These are phyloP conservation scores for Drosophila borborema DNA, from an alignment of 2,888 invertebrate species.

Conservation along the genomic window DNA sequence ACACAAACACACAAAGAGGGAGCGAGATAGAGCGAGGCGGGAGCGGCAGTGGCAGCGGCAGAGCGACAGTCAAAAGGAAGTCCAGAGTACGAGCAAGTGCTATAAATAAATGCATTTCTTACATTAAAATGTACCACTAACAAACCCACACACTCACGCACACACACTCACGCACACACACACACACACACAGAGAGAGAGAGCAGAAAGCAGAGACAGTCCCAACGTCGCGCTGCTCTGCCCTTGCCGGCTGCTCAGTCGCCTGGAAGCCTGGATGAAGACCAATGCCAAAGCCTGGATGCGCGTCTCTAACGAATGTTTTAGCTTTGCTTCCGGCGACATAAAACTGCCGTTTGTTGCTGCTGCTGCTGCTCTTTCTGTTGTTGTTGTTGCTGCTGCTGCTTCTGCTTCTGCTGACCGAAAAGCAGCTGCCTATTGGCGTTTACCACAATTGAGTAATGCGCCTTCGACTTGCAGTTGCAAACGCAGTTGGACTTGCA, in stretches of 20 bases:
- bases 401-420: slow-evolving; percentile 41
- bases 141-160: slow-evolving; percentile 9
- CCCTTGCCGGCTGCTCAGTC: slow-evolving; percentile 1
- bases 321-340: slow-evolving; percentile 77
- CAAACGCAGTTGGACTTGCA: slow-evolving; percentile 30
- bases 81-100: slow-evolving; percentile 50
- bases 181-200: not conserved
- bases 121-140: slow-evolving; percentile 39
- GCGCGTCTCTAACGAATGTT: slow-evolving; percentile 70
- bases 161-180: not conserved
- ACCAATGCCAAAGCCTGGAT: slow-evolving; percentile 46
- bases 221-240: not conserved
- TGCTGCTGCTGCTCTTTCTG: slow-evolving; percentile 34
- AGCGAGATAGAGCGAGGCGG: not conserved
- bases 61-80: slow-evolving; percentile 49
- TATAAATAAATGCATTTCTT: slow-evolving; percentile 75
- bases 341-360: slow-evolving; percentile 74
- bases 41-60: not conserved
- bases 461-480: slow-evolving; percentile 44
- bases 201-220: slow-evolving; percentile 14
- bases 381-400: slow-evolving; percentile 28
- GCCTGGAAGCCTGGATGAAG: slow-evolving; percentile 24
- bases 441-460: slow-evolving; percentile 77
- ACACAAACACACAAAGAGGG: not conserved
- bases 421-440: slow-evolving; percentile 78